Base-by-base conservation (phyloP, 2,888 invertebrate species). In the Apomyelois bistriatella region DNA sequence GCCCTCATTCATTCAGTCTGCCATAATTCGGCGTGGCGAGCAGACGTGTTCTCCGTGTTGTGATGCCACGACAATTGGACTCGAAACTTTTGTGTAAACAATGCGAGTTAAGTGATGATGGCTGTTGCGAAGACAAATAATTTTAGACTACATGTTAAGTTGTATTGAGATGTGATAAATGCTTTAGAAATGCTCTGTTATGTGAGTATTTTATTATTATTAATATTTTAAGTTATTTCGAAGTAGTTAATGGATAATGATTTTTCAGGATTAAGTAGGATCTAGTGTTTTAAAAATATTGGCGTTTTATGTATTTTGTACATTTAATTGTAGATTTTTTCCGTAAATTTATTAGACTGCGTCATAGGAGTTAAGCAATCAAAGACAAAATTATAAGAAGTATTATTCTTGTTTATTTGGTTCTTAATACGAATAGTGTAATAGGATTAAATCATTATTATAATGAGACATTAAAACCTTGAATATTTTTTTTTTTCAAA, bases 141-240 rank as follows among this genome's bases (percentile, higher is more conserved):
- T 43, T 52, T 52, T 13, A 52, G 52, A 28, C 52, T 52, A 43
- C 43, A 52, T 52, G 52, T 52, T 35, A 43, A 52, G 35, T 17
- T 10, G n/a, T 28, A 22, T 55, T 53, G 58, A 59, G 58, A 54
- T 64, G 64, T 64, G 66, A 62, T 76, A 71, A 62, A 74, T 74
- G 68, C 60, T 55, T 62, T 59, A 58, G 76, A 72, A 65, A 87
- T 87, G 87, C 87, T 87, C 66, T 87, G 87, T 66, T 87, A 87
- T 87, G 87, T 87, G 70, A 86, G 87, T 86, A 58, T 52, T 47
- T 30, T 40, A 8, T 3, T 12, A 22, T 30, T 16, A 38, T 42
- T 22, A 22, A 10, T 2, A 5, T 35, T 35, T 35, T 35, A 2
- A 35, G n/a, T n/a, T n/a, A n/a, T n/a, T n/a, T n/a, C n/a, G n/a